These are phyloP conservation scores for Lerista edwardsae DNA, from an alignment of 2,797 vertebrate species.

Conservation along the genomic window DNA sequence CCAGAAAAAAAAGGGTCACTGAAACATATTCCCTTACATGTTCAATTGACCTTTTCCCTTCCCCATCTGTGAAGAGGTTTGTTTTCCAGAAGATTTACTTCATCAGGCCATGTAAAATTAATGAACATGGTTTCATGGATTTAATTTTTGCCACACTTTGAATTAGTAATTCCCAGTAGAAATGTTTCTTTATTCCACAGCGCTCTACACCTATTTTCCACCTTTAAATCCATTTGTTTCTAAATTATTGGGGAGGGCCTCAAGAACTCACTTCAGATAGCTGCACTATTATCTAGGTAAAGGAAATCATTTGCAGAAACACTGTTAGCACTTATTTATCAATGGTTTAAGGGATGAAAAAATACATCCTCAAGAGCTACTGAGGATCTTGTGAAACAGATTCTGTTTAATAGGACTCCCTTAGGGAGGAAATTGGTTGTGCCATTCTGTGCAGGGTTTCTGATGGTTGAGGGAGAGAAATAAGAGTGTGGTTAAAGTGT, in stretches of 20 bases:
- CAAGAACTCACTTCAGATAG: background rate
- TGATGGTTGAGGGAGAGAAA: background rate
- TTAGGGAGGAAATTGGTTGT: background rate
- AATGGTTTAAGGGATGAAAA: slow-evolving; percentile 5
- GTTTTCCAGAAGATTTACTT: background rate
- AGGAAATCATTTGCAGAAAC: background rate
- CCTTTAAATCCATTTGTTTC: background rate
- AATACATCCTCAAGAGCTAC: background rate
- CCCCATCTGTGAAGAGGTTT: background rate
- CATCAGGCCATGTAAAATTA: background rate
- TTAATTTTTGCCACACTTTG: slow-evolving; percentile 1
- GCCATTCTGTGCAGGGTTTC: background rate
- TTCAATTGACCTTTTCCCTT: background rate
- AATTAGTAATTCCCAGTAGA: background rate
- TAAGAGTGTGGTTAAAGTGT: too few relatives aligned
- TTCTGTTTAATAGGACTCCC: background rate
- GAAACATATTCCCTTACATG: background rate
- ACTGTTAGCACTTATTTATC: slow-evolving; percentile 14
- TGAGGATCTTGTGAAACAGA: background rate
- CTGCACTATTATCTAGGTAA: background rate
- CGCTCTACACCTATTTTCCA: background rate
- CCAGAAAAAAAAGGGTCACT: background rate
- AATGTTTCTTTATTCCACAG: background rate
- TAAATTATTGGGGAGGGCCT: background rate
- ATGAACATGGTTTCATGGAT: slow-evolving; percentile 18